Evolutionary conservation across 2,113 vertebrate genomes (phyloP), one percentile per base, ranked within the genome.

Genomic region (Puntigrus tetrazona): DNA sequence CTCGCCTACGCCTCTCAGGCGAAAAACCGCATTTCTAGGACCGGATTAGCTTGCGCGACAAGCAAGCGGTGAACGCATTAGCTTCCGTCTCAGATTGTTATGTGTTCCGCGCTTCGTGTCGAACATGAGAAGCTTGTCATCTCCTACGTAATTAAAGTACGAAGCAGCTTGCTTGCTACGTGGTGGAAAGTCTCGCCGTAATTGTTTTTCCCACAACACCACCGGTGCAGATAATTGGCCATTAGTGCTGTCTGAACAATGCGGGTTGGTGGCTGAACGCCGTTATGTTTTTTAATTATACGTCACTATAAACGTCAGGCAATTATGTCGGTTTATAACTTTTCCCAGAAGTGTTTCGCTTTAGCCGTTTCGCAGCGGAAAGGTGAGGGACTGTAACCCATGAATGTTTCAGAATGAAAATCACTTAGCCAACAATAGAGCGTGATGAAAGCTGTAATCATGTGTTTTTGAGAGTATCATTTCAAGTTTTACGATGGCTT

Each of bases 221-320:
- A 75, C 89, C 88, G 89, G 89, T 87, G 91, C 90, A 91, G 88
- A 90, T 93, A 93, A 94, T 94, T 94, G 90, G 85, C 86, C 88
- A 67, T 93, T 94, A 94, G 93, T 93, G 63, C 72, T 92, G 92
- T 93, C 91, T 91, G 92, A 94, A 94, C 91, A 93, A 91, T 88
- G 88, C 85, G 9, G 25, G 86, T 25, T 50, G 84, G 86, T 86
- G 85, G 88, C 85, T 90, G 78, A 87, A 76, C 73, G 77, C 88
- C 38, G 83, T 77, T 59, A 63, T 88, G 76, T 4, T 6, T 84
- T 86, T 94, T 90, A 92, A 93, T 93, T 91, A 94, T 92, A 90
- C 81, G 91, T 94, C 89, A 92, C 90, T 88, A 87, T 88, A 91
- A 91, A 91, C 90, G 75, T 88, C 91, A 91, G 91, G 89, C 89